Evolutionary conservation across 2,888 invertebrate species (phyloP).

Genomic region (Acleris sparsana): DNA sequence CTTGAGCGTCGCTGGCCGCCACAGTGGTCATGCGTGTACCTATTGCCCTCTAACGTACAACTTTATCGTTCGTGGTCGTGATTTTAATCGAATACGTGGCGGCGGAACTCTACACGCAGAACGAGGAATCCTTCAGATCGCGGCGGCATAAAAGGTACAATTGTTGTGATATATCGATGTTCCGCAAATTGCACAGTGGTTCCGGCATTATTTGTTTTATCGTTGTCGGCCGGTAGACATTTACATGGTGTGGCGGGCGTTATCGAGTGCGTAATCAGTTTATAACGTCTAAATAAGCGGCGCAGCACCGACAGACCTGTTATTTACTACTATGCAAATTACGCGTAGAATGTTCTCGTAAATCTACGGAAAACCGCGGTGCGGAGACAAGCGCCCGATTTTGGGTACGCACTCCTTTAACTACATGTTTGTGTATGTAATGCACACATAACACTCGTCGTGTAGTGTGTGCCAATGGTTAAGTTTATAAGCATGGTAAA

Average conservation of each 20-base stretch:
- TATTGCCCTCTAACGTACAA: no score
- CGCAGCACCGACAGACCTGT: slow-evolving; percentile 62
- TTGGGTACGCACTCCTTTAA: slow-evolving; percentile 27
- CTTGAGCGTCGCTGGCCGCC: no score
- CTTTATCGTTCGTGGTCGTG: neutral
- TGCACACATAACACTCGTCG: no score
- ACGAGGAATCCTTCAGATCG: slow-evolving; percentile 1
- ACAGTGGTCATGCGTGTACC: no score
- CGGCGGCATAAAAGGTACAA: slow-evolving; percentile 13
- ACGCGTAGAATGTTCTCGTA: slow-evolving; percentile 61
- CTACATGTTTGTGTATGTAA: neutral
- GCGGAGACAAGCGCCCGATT: slow-evolving; percentile 52
- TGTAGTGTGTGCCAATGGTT: no score
- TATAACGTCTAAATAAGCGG: slow-evolving; percentile 74
- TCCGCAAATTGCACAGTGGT: slow-evolving; percentile 31
- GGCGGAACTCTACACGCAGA: slow-evolving; percentile 2
- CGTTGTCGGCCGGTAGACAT: slow-evolving; percentile 56
- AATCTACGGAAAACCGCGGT: slow-evolving; percentile 54
- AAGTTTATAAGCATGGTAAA: neutral
- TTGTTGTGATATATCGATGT: slow-evolving; percentile 27
- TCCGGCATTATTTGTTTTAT: slow-evolving; percentile 45
- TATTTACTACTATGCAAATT: slow-evolving; percentile 72
- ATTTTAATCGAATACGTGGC: neutral
- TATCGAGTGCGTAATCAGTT: slow-evolving; percentile 72
- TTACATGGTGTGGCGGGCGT: slow-evolving; percentile 61